Percentiles rank a stretch among this genome's conserved stretches.
Conservation (phyloP, 2,888 invertebrate genomes). For the Cephus spinipes region DNA sequence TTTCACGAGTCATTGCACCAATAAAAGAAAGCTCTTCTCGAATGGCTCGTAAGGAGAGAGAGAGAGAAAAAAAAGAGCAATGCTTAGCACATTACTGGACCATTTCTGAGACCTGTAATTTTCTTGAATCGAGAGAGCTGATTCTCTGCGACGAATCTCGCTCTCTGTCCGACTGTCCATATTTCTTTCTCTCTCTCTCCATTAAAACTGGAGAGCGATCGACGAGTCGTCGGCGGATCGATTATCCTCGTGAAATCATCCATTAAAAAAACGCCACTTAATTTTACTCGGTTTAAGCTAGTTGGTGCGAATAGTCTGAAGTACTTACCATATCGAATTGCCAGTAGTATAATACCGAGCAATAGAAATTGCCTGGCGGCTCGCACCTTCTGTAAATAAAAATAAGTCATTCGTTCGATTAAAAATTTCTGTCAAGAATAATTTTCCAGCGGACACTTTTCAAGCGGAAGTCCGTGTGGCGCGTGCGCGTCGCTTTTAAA, state of each 20-base stretch:
- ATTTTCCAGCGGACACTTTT: neutral
- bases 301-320: neutral
- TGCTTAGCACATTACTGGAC: neutral
- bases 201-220: neutral
- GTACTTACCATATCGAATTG: constrained; percentile 29
- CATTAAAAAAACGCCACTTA: neutral
- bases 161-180: neutral
- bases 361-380: constrained; percentile 51
- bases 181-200: neutral
- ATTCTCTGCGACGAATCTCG: neutral
- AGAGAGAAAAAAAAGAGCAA: no score
- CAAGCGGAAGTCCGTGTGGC: neutral
- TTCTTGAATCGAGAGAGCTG: neutral
- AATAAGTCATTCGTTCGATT: constrained; percentile 15
- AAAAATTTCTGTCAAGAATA: neutral
- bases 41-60: no score
- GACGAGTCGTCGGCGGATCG: neutral
- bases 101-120: neutral
- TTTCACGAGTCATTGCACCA: no score
- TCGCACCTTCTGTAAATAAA: constrained; percentile 53
- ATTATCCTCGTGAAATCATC: neutral
- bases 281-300: neutral
- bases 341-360: constrained; percentile 49
- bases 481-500: neutral
- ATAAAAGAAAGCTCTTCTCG: no score